Evolutionary conservation across 2,888 invertebrate species (phyloP).

Genomic region (Eilema depressum): DNA sequence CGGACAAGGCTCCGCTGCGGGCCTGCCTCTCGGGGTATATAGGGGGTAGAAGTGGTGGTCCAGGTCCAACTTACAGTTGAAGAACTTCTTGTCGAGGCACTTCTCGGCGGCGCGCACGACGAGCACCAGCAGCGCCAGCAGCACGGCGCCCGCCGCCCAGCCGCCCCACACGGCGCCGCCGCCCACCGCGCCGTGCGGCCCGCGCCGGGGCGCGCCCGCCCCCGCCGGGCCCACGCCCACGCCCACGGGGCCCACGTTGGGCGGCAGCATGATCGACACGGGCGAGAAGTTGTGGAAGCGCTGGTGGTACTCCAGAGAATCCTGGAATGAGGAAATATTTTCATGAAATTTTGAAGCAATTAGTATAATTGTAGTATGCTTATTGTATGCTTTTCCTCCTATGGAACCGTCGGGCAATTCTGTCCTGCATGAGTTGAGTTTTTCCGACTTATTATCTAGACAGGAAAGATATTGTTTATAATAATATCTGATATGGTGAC

Average conservation of each 20-base stretch:
- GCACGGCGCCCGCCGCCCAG: constrained; percentile 65
- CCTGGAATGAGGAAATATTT: not conserved
- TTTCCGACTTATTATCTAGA: too few species aligned
- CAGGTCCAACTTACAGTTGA: constrained; percentile 54
- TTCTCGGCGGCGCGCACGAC: constrained; percentile 65
- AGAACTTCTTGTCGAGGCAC: constrained; percentile 60
- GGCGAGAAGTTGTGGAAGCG: constrained; percentile 32
- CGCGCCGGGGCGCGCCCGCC: constrained; percentile 18
- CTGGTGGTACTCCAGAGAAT: constrained; percentile 21
- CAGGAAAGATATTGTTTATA: too few species aligned
- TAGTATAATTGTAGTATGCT: too few species aligned
- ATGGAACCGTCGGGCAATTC: too few species aligned
- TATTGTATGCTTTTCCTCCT: too few species aligned
- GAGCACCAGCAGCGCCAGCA: constrained; percentile 64
- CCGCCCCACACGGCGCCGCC: constrained; percentile 48
- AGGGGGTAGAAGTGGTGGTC: not conserved
- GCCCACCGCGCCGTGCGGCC: constrained; percentile 14
- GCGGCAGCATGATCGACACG: constrained; percentile 33
- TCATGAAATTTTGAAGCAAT: not conserved
- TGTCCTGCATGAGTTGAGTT: too few species aligned
- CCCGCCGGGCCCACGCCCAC: not conserved
- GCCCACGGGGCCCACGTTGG: not conserved
- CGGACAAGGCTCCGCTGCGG: not conserved
- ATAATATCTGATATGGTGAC: too few species aligned
- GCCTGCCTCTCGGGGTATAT: not conserved